Evolutionary conservation across 2,113 vertebrate genomes (phyloP).

Genomic region (Cheilinus undulatus): DNA sequence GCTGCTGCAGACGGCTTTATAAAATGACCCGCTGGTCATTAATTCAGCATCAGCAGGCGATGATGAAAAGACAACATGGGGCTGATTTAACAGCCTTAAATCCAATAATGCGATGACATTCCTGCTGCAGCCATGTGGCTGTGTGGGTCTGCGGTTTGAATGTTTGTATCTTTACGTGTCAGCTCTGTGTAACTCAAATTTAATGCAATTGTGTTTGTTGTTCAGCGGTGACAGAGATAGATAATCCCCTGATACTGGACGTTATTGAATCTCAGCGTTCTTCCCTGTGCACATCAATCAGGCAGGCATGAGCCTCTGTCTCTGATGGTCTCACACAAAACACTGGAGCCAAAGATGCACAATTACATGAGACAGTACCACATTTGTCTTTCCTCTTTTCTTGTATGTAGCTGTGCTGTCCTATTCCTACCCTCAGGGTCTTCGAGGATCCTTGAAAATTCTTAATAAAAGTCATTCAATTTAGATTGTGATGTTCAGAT

Average conservation of each 20-base stretch:
- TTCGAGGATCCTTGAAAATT: too few relatives aligned
- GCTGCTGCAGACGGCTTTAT: constrained; percentile 23
- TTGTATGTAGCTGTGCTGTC: too few relatives aligned
- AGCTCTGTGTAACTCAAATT: constrained; percentile 17
- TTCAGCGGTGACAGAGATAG: constrained; percentile 54
- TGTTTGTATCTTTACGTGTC: constrained; percentile 31
- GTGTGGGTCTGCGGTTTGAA: constrained; percentile 9
- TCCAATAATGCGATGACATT: constrained; percentile 57
- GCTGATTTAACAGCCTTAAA: constrained; percentile 69
- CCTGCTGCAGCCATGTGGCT: constrained; percentile 14
- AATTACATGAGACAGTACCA: neutral
- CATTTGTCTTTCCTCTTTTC: neutral
- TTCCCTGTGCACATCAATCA: constrained; percentile 52
- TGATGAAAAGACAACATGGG: constrained; percentile 74
- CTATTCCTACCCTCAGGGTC: too few relatives aligned
- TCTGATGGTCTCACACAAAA: constrained; percentile 5
- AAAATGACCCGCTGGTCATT: constrained; percentile 55
- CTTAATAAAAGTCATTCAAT: too few relatives aligned
- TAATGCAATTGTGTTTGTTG: constrained; percentile 62
- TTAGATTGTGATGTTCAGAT: too few relatives aligned
- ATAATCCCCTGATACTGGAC: constrained; percentile 40
- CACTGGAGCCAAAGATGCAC: neutral
- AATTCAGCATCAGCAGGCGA: constrained; percentile 66
- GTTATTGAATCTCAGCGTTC: constrained; percentile 57
- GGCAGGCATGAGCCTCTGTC: constrained; percentile 25